Percentiles rank a stretch among this genome's conserved stretches.
Conservation (phyloP, 2,113 vertebrate genomes). For the Aplodontia rufa region DNA sequence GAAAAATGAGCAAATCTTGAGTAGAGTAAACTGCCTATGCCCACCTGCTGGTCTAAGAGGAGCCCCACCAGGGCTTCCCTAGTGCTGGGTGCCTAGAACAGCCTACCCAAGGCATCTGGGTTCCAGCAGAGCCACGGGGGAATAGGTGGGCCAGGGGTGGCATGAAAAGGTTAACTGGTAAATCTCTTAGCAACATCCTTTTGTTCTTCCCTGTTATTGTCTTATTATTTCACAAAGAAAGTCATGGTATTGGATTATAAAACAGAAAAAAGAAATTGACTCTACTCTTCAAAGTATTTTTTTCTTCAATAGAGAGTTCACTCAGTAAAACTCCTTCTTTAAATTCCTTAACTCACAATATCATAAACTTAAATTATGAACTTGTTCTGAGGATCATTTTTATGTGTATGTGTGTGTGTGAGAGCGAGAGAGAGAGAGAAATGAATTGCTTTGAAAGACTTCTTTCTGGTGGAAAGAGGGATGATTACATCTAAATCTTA, state of each 20-base stretch:
- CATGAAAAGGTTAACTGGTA: neutral
- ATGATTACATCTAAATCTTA: neutral
- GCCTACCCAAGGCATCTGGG: neutral
- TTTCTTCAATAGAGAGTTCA: neutral
- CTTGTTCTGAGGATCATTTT: neutral
- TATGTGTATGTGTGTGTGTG: neutral
- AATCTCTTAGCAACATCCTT: neutral
- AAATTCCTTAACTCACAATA: slow-evolving; percentile 12
- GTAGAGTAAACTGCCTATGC: too few species aligned
- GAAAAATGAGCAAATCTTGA: neutral
- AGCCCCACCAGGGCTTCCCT: neutral
- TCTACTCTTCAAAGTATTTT: neutral
- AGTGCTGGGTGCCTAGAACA: neutral
- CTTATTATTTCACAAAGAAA: neutral
- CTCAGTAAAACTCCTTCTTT: neutral
- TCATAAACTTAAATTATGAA: neutral
- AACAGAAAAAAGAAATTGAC: neutral
- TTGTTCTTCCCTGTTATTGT: neutral
- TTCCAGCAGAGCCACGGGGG: neutral
- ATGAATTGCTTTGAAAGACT: neutral
- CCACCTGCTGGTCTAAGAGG: neutral
- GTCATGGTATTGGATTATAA: neutral
- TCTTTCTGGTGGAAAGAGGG: neutral
- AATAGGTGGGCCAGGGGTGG: neutral
- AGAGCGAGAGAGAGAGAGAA: neutral